A percentile compares a stretch with the other conserved stretches of the same genome.
phyloP scores from a whole-genome alignment of 1,140 invertebrate species.

The Macrostomum lignano region DNA sequence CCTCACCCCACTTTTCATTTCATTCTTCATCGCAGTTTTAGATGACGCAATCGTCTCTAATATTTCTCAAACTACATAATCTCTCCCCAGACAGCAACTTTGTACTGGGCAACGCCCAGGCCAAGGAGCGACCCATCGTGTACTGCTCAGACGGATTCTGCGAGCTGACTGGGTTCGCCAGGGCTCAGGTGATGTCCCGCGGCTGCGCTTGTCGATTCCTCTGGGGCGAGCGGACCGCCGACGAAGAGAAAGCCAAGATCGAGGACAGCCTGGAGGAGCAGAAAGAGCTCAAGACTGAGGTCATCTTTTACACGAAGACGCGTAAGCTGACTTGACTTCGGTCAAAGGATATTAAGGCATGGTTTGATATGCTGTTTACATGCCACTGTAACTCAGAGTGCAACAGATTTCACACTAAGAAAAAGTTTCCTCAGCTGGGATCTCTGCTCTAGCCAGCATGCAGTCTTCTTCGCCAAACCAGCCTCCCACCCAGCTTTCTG shows the following conservation, averaged over 20 bases:
- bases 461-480: too few species aligned
- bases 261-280: slow-evolving; percentile 54
- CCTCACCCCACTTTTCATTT: too few species aligned
- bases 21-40: too few species aligned
- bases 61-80: too few species aligned
- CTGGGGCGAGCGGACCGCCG: slow-evolving; percentile 57
- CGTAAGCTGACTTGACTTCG: slow-evolving; percentile 34
- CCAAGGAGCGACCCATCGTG: slow-evolving; percentile 63
- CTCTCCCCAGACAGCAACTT: slow-evolving; percentile 70
- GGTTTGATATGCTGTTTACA: too few species aligned
- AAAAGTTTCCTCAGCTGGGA: too few species aligned
- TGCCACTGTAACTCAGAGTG: too few species aligned
- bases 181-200: slow-evolving; percentile 57
- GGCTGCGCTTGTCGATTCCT: slow-evolving; percentile 55
- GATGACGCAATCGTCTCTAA: too few species aligned
- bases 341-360: too few species aligned
- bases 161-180: slow-evolving; percentile 64
- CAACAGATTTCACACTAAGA: too few species aligned
- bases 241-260: slow-evolving; percentile 58
- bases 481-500: too few species aligned
- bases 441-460: too few species aligned
- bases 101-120: slow-evolving; percentile 79
- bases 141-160: slow-evolving; percentile 93
- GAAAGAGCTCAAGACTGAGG: slow-evolving; percentile 58
- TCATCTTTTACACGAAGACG: slow-evolving; percentile 69